Conservation (phyloP, 2,797 vertebrate species). For the Lutjanus campechanus region DNA sequence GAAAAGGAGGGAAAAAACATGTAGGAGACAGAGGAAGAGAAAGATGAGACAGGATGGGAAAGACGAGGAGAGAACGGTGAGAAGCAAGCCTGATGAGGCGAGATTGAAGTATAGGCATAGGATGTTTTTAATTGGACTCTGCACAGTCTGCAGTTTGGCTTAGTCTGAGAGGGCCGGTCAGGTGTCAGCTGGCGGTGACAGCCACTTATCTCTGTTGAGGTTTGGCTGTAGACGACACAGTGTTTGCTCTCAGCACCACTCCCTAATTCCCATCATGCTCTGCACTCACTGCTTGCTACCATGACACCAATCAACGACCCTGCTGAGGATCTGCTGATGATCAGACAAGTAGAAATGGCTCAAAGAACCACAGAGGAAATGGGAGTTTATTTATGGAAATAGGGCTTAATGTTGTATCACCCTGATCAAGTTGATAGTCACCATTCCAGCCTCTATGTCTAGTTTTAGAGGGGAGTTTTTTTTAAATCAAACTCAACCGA, state of each 20-base stretch:
- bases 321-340: conserved; percentile 44
- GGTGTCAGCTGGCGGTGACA: conserved; percentile 58
- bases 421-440: not conserved
- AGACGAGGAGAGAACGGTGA: not conserved
- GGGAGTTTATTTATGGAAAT: conserved; percentile 13
- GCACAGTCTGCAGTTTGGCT: conserved; percentile 21
- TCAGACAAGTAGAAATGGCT: conserved; percentile 26
- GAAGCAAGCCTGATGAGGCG: not conserved
- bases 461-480: not conserved
- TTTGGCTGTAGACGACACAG: not conserved
- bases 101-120: not conserved
- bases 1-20: not conserved
- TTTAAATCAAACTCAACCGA: not conserved
- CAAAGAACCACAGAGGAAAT: not conserved
- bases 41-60: not conserved
- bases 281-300: conserved; percentile 28
- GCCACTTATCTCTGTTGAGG: conserved; percentile 44
- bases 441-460: not conserved
- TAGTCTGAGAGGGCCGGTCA: conserved; percentile 31
- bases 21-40: not conserved
- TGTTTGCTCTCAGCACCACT: conserved; percentile 21
- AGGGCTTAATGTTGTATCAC: not conserved
- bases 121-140: conserved; percentile 21
- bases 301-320: conserved; percentile 51
- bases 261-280: conserved; percentile 31